Evolutionary conservation across 2,797 vertebrate genomes (phyloP).

Genomic region (Poeciliopsis presidionis): DNA sequence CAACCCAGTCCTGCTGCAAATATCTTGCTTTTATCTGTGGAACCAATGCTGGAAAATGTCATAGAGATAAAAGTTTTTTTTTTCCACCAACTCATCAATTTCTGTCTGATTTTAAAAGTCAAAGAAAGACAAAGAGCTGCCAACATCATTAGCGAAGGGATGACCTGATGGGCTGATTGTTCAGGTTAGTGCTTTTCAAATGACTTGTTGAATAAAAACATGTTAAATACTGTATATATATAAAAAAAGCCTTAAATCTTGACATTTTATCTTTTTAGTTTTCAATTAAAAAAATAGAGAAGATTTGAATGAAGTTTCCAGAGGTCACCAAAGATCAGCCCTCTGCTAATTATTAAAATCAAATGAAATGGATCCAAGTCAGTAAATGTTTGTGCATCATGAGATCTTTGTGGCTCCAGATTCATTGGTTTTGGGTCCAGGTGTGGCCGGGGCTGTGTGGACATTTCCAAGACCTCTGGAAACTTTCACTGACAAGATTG

Average conservation of each 20-base stretch:
- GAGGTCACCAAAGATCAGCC: no score
- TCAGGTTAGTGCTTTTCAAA: neutral
- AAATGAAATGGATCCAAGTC: no score
- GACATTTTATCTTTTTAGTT: neutral
- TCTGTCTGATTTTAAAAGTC: neutral
- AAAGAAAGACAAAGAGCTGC: neutral
- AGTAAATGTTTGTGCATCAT: no score
- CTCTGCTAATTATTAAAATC: no score
- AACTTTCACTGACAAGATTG: no score
- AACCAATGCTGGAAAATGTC: neutral
- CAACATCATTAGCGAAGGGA: no score
- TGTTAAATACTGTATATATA: neutral
- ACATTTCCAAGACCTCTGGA: no score
- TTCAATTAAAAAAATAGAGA: neutral
- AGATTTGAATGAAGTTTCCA: neutral
- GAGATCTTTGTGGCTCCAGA: no score
- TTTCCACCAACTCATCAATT: neutral
- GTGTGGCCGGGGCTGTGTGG: no score
- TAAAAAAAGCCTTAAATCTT: neutral
- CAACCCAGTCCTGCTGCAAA: neutral
- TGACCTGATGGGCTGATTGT: neutral
- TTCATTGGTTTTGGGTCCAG: no score
- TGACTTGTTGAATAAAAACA: slow-evolving; percentile 2
- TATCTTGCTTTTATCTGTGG: neutral
- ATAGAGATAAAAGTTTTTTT: neutral